phyloP scores from a whole-genome alignment of 2,888 invertebrate genomes.

The Eudasyphora cyanicolor region DNA sequence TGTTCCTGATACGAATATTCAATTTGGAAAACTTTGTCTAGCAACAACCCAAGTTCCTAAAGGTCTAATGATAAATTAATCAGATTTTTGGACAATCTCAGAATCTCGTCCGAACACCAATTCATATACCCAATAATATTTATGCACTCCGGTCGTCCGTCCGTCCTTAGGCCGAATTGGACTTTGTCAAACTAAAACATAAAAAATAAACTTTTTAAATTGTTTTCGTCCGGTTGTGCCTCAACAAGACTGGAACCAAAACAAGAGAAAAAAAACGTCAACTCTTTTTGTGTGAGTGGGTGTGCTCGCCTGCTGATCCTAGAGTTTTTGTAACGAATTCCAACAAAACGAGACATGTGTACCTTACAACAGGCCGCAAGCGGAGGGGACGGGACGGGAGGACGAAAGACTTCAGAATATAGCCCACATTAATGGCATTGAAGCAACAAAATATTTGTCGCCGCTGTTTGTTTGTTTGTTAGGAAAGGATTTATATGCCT shows the following conservation, averaged over 20 bases:
- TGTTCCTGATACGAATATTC: background rate
- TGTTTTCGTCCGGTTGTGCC: background rate
- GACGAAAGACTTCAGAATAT: background rate
- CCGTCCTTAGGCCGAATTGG: background rate
- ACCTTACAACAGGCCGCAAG: background rate
- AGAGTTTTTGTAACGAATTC: conserved; percentile 1
- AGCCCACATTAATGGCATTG: conserved; percentile 9
- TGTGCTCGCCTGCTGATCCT: background rate
- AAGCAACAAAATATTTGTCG: conserved; percentile 22
- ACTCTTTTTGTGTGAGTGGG: background rate
- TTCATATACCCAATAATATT: conserved; percentile 7
- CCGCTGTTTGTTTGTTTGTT: conserved; percentile 19
- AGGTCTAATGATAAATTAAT: conserved; percentile 6
- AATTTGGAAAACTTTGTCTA: background rate
- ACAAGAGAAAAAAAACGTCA: background rate
- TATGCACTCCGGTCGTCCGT: background rate
- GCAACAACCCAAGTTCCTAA: background rate
- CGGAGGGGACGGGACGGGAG: background rate
- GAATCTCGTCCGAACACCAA: background rate
- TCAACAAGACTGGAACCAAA: background rate
- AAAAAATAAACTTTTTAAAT: conserved; percentile 11
- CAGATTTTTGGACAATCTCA: background rate
- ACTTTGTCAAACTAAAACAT: background rate
- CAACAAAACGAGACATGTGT: conserved; percentile 15
- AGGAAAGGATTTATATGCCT: conserved; percentile 20